A percentile compares a stretch with the other conserved stretches of the same genome.
These are phyloP conservation scores for Neodiprion fabricii DNA, from an alignment of 1,140 invertebrate species.

Conservation along the genomic window DNA sequence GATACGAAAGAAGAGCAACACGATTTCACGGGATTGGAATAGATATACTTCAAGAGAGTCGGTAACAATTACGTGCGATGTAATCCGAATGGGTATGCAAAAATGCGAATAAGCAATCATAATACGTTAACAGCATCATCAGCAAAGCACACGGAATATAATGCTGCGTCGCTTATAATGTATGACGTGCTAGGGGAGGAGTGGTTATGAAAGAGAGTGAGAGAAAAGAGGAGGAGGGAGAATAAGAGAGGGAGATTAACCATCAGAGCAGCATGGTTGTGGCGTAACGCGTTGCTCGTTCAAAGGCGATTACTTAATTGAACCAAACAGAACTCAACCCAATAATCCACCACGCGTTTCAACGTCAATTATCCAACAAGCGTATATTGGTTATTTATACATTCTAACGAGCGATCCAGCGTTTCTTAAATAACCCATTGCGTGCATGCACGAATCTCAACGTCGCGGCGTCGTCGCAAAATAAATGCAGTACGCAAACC, in stretches of 20 bases:
- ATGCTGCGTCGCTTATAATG: neutral
- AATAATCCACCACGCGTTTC: conserved; percentile 5
- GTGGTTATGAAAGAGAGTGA: neutral
- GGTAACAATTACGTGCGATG: too few relatives aligned
- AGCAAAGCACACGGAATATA: conserved; percentile 7
- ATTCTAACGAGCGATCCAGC: too few relatives aligned
- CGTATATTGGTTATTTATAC: too few relatives aligned
- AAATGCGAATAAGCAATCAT: conserved; percentile 2
- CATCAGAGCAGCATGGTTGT: neutral
- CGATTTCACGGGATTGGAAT: too few relatives aligned
- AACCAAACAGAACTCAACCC: conserved; percentile 4
- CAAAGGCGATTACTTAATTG: conserved; percentile 7
- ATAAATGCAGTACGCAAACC: too few relatives aligned
- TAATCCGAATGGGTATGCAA: neutral
- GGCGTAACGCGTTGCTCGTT: neutral
- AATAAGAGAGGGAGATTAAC: neutral
- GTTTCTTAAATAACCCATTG: too few relatives aligned
- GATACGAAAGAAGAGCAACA: too few relatives aligned
- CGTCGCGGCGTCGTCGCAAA: too few relatives aligned
- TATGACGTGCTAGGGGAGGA: neutral
- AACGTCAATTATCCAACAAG: neutral
- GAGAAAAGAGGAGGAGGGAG: neutral
- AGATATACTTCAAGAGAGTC: too few relatives aligned
- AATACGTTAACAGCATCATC: neutral
- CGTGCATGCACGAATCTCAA: too few relatives aligned